These are phyloP conservation scores for Engraulis encrasicolus DNA, from an alignment of 2,113 vertebrate genomes.

Conservation along the genomic window DNA sequence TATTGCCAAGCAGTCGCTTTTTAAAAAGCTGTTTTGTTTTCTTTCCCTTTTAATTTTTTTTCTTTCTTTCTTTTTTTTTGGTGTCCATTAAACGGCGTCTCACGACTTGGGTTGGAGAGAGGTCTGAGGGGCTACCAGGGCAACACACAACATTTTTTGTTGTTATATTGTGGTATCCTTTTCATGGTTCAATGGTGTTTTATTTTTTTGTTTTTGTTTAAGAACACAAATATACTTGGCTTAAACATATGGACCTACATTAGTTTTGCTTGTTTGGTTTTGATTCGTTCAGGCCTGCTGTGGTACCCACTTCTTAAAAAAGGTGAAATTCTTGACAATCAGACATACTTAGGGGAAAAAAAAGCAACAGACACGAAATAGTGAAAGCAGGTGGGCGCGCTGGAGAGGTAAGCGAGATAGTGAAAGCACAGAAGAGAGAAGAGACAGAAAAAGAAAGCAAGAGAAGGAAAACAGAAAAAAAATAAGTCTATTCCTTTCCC, in stretches of 20 bases:
- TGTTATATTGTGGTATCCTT: not conserved
- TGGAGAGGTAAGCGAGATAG: too few relatives aligned
- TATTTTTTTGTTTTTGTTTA: not conserved
- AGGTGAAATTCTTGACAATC: not conserved
- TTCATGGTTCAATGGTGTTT: not conserved
- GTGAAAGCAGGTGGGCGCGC: too few relatives aligned
- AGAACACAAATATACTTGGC: not conserved
- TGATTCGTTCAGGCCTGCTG: not conserved
- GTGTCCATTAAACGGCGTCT: not conserved
- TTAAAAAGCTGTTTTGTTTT: constrained; percentile 70
- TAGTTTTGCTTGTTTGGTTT: not conserved
- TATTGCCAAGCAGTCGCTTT: constrained; percentile 75
- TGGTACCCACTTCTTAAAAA: not conserved
- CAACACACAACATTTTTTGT: not conserved
- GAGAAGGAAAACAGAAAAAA: too few relatives aligned
- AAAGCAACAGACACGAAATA: too few relatives aligned
- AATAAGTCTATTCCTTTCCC: not conserved
- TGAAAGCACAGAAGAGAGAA: too few relatives aligned
- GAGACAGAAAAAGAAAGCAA: too few relatives aligned
- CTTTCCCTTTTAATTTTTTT: constrained; percentile 40
- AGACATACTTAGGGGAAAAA: not conserved
- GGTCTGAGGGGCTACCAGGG: not conserved
- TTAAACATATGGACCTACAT: not conserved
- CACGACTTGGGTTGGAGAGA: not conserved
- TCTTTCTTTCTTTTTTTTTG: constrained; percentile 46